Base-by-base conservation (phyloP, 2,888 invertebrate genomes). In the Synergus gifuensis region DNA sequence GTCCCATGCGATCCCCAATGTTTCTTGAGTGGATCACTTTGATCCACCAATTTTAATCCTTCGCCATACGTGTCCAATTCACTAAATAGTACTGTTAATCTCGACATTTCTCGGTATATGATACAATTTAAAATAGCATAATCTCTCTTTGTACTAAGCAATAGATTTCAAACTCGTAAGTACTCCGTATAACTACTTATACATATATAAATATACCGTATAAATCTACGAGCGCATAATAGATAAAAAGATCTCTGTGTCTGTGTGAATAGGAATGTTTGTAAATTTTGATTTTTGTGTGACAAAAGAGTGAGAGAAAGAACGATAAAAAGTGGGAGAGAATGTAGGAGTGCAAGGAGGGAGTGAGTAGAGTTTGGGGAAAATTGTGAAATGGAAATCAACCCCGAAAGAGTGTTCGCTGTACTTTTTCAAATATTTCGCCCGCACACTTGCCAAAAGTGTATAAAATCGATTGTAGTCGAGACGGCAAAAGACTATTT, bases 101-200 rank as follows among this genome's bases (percentile, higher is more conserved):
- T 88, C 87, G 88, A 88, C 88, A 88, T 90, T 89, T 89, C 87
- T 89, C 87, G 88, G 87, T 87, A 89, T 87, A 83, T 81, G 86
- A 88, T 86, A 87, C 88, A 88, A 88, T 85, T 86, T 87, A 83
- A 85, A 77, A 87, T 89, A 89, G 87, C 88, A 89, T 90, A 90
- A 91, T 89, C 89, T 88, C 88, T 90, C 89, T 89, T 89, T 90
- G 89, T 90, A 90, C 88, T 91, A 89, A 86, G 88, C 88, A 90
- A 90, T 90, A 90, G 89, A 82, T 87, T 89, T 88, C 82, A 87
- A 88, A 86, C 86, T 90, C 89, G 87, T 89, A 89, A 87, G 76
- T 83, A 86, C 83, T 87, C 87, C 88, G 89, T 87, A 89, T 89
- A 86, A 46, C 46, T 46, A 46, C 88, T 89, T 89, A 87, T 88